Evolutionary conservation across 2,113 vertebrate genomes (phyloP).

Genomic region (Centropus bengalensis): DNA sequence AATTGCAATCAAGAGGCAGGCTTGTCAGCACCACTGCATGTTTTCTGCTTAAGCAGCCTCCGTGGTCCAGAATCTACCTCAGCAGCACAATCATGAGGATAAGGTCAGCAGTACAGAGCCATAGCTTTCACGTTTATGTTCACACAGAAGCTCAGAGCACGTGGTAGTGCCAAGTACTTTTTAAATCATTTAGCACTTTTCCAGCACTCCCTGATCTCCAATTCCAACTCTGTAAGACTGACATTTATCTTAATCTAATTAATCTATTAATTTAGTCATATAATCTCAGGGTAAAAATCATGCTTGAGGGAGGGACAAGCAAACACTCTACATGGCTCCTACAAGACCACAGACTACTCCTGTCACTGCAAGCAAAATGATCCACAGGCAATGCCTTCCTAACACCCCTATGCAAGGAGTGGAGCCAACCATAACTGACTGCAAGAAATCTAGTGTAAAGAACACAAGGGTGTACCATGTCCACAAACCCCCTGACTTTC

Average conservation of each 20-base stretch:
- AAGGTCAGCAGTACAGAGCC: background rate
- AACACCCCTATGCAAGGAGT: background rate
- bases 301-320: background rate
- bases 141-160: background rate
- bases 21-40: fast-evolving
- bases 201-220: background rate
- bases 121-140: background rate
- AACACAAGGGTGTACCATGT: background rate
- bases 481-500: background rate
- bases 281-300: background rate
- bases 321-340: background rate
- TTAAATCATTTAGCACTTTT: background rate
- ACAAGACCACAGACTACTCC: background rate
- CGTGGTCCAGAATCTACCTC: background rate
- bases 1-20: background rate
- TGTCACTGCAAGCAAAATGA: background rate
- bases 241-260: background rate
- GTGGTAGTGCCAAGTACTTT: background rate
- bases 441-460: background rate
- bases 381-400: background rate
- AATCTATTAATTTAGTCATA: background rate
- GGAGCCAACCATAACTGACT: background rate
- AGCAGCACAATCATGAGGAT: fast-evolving
- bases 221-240: background rate
- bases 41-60: background rate